A percentile compares a stretch with the other conserved stretches of the same genome.
phyloP scores from a whole-genome alignment of 2,797 vertebrate genomes.

The Corythornis leucogaster region DNA sequence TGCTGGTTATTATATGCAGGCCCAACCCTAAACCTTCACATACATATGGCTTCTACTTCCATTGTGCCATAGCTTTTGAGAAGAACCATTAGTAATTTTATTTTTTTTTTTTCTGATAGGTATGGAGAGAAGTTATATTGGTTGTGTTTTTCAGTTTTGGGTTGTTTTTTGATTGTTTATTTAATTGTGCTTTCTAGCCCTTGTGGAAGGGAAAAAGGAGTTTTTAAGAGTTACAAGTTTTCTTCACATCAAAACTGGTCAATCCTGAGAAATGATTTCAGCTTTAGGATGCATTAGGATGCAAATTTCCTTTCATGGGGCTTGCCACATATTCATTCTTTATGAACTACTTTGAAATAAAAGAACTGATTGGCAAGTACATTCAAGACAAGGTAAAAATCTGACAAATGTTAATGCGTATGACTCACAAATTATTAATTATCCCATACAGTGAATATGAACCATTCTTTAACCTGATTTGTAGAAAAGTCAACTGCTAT shows the following conservation, averaged over 20 bases:
- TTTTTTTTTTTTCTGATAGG: background rate
- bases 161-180: background rate
- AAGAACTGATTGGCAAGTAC: background rate
- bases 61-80: background rate
- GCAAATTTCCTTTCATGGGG: background rate
- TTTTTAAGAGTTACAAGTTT: background rate
- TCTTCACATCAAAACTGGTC: background rate
- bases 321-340: background rate
- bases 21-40: too few species aligned
- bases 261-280: background rate
- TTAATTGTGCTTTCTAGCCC: background rate
- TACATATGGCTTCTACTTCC: background rate
- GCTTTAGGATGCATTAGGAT: too few species aligned
- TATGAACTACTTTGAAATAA: background rate
- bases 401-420: background rate
- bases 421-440: background rate
- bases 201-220: background rate
- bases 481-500: background rate
- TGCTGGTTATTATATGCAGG: background rate
- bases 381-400: background rate
- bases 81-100: too few species aligned
- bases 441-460: background rate
- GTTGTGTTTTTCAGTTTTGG: too few species aligned
- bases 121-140: too few species aligned
- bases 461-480: background rate